Percentiles rank a stretch among this genome's conserved stretches.
Evolutionary conservation across 2,113 vertebrate genomes (phyloP).

Genomic region (Prionailurus viverrinus): DNA sequence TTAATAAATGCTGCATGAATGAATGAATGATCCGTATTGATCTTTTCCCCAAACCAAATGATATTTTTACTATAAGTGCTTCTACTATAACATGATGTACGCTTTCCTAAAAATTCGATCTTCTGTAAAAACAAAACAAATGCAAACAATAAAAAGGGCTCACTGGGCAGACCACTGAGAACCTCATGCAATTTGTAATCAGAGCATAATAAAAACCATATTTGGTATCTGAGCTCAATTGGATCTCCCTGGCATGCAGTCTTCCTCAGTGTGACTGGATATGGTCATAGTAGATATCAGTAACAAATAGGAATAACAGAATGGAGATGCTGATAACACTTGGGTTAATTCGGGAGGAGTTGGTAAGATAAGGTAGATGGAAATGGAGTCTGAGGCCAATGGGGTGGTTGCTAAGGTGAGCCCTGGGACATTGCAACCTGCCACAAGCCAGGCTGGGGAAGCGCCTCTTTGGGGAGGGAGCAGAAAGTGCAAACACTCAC

Average conservation of each 20-base stretch:
- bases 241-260: neutral
- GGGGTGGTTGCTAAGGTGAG: neutral
- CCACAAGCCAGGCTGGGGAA: neutral
- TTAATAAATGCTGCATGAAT: slow-evolving; percentile 14
- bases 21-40: slow-evolving; percentile 23
- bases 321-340: neutral
- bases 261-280: neutral
- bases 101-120: neutral
- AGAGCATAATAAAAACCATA: neutral
- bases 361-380: neutral
- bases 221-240: neutral
- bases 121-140: slow-evolving; percentile 9
- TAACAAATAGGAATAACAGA: neutral
- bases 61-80: slow-evolving; percentile 45
- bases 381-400: neutral
- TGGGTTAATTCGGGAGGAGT: neutral
- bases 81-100: neutral
- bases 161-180: neutral
- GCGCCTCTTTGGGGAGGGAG: neutral
- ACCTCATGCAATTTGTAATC: neutral
- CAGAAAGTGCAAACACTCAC: neutral
- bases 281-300: neutral
- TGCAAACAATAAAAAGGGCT: neutral
- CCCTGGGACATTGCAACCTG: neutral
- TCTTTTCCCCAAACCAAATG: neutral